Base-by-base conservation (phyloP, 2,113 vertebrate genomes). In the Rousettus leschenaultii region DNA sequence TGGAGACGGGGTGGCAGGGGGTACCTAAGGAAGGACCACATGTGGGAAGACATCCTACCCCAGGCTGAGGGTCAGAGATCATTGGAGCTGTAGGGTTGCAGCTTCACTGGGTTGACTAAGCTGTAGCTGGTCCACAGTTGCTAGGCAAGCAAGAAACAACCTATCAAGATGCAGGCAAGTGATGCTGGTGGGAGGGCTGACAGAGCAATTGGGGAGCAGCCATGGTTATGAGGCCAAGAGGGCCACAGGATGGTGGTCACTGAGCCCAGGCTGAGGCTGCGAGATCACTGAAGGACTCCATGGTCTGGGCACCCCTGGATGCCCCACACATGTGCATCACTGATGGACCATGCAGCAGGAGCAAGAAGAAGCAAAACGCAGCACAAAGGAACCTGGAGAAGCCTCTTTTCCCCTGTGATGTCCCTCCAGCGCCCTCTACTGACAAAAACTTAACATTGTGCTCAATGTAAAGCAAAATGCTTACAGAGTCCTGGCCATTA, bases 351-450 rank as follows among this genome's bases (percentile, higher is more conserved):
- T 89, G 73, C 59, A 71, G 45, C 43, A 83, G 24, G n/a, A 93
- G 45, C 30, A 92, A 85, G 28, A 92, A 85, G 28, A 77, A 77
- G 11, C 53, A 65, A 94, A 80, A 57, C 40, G 12, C 21, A 83
- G 38, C 26, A 43, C n/a, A 38, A 40, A 26, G 43, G 40, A 78
- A 97, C 53, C 66, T 53, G 24, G 33, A 93, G 43, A 97, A 79
- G 53, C 24, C 53, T 89, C 16, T 35, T 91, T 91, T 78, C 40
- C 22, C 71, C 33, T 73, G 28, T 9, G 12, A 2, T 94, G 68
- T 97, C 71, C 33, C 48, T 93, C 12, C 68, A 73, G n/a, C 51
- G 30, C 86, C 97, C 89, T 96, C 94, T 96, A 79, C 75, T 97
- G 89, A 95, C 85, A 82, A 68, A 89, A 74, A 35, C 43, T 55